Percentiles rank a stretch among this genome's conserved stretches.
Conservation (phyloP, 2,888 invertebrate genomes). For the Apotomis turbidana region DNA sequence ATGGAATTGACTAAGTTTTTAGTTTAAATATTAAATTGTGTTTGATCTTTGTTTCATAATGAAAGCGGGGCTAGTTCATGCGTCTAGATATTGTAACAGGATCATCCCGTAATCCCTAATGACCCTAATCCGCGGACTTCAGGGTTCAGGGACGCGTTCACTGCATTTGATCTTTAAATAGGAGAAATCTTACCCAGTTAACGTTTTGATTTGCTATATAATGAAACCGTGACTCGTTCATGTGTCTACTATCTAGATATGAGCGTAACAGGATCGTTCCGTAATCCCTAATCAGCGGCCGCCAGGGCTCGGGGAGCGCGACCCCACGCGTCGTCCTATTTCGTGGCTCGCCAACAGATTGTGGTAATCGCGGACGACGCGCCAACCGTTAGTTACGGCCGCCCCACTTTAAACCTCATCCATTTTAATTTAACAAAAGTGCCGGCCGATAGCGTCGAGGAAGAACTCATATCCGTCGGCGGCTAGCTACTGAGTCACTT, state of each 20-base stretch:
- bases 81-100: too few species aligned
- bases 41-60: too few species aligned
- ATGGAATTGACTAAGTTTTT: too few species aligned
- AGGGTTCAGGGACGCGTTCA: too few species aligned
- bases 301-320: conserved; percentile 51
- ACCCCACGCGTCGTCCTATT: conserved; percentile 71
- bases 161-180: too few species aligned
- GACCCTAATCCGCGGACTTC: too few species aligned
- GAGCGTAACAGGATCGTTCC: conserved; percentile 17
- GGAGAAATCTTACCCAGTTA: too few species aligned
- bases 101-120: too few species aligned
- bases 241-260: conserved; percentile 1
- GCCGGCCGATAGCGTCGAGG: conserved; percentile 81
- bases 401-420: conserved; percentile 83
- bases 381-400: conserved; percentile 79
- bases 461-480: conserved; percentile 80
- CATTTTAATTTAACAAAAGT: conserved; percentile 83
- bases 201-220: too few species aligned
- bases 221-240: background rate
- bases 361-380: conserved; percentile 70
- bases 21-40: too few species aligned
- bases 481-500: conserved; percentile 52
- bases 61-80: too few species aligned
- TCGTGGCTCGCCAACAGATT: conserved; percentile 61
- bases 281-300: conserved; percentile 49